Evolutionary conservation across 2,113 vertebrate species (phyloP).

Genomic region (Clarias batrachus): DNA sequence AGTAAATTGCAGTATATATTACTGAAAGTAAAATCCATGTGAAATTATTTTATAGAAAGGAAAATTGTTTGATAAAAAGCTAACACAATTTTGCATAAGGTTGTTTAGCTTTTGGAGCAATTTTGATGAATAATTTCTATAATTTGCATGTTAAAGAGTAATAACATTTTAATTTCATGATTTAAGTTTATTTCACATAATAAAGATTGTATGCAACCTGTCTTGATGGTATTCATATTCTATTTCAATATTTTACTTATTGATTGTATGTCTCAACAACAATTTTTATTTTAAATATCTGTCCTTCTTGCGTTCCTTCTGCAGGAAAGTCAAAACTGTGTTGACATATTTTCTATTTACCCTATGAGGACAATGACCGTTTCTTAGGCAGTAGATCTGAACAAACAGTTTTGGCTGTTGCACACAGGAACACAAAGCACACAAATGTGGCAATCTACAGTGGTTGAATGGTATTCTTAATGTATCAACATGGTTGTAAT

Average conservation of each 20-base stretch:
- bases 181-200: background rate
- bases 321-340: background rate
- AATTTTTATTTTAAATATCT: background rate
- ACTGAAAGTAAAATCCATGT: background rate
- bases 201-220: background rate
- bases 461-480: constrained; percentile 6
- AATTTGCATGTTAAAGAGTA: background rate
- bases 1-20: background rate
- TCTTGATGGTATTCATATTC: background rate
- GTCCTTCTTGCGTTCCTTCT: background rate
- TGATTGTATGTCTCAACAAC: background rate
- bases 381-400: background rate
- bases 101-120: background rate
- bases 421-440: constrained; percentile 8
- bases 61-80: background rate
- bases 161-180: background rate
- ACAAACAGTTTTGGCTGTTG: background rate
- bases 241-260: background rate
- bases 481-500: constrained; percentile 47
- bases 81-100: background rate
- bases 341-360: background rate
- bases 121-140: background rate
- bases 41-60: background rate
- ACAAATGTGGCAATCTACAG: constrained; percentile 33
- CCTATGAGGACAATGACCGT: constrained; percentile 13